phyloP scores from a whole-genome alignment of 2,797 vertebrate genomes.

The Darevskia mixta region DNA sequence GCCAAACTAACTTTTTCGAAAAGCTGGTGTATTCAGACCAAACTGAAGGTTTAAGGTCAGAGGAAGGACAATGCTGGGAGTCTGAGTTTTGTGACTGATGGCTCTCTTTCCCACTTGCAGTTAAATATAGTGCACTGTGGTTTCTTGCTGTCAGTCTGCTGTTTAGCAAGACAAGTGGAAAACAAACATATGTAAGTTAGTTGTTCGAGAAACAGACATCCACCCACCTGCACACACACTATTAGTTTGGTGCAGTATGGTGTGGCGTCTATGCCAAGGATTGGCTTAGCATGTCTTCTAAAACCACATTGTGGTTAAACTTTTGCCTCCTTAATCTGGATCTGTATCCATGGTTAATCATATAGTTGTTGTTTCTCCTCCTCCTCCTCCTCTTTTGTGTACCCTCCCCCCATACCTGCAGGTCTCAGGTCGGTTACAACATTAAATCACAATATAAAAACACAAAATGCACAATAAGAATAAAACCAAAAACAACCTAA shows the following conservation, averaged over 20 bases:
- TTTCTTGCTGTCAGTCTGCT: conserved; percentile 46
- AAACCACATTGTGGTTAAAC: no score
- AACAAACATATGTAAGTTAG: conserved; percentile 35
- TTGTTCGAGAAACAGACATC: conserved; percentile 43
- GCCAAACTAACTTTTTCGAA: not conserved
- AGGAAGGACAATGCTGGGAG: conserved; percentile 40
- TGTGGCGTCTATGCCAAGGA: no score
- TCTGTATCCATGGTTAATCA: no score
- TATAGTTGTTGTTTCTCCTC: no score
- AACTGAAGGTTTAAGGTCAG: conserved; percentile 55
- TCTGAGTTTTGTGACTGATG: conserved; percentile 56
- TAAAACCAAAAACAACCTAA: no score
- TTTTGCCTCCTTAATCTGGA: no score
- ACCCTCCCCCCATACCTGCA: no score
- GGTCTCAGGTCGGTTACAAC: no score
- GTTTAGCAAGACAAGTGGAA: conserved; percentile 53
- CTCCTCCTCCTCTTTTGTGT: no score
- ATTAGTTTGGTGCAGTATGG: not conserved
- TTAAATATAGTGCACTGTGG: conserved; percentile 45
- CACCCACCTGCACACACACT: conserved; percentile 30
- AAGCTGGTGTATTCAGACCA: not conserved
- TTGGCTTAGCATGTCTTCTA: no score
- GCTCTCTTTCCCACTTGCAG: conserved; percentile 39
- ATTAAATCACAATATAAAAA: no score
- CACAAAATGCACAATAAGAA: no score